Evolutionary conservation across 2,888 invertebrate genomes (phyloP), one percentile per base, ranked within the genome.

Genomic region (Leptinotarsa tumamoca): DNA sequence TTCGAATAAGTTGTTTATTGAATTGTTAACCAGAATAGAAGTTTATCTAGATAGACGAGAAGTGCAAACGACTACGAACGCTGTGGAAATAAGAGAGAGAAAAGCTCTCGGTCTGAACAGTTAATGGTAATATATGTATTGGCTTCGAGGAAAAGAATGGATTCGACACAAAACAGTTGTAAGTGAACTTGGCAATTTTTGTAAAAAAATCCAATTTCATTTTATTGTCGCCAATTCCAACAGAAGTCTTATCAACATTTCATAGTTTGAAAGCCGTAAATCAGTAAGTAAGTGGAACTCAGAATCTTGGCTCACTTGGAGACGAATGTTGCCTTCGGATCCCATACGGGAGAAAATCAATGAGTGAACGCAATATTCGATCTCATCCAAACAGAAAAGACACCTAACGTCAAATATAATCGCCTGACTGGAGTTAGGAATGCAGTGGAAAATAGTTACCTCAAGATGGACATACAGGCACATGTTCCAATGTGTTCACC

Each of bases 171-270:
- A 78, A 79, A 76, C 75, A 73, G 72, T 63, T 72, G 75, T 77
- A 75, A 80, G 77, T 74, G 80, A 75, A 80, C 78, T 77, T 76
- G 77, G 77, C 80, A 73, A 78, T 80, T 78, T 78, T 78, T 73
- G 71, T 75, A 85, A 87, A 87, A 87, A 87, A 88, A 88, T 85
- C 84, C 87, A 87, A 87, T 87, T 87, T 83, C 87, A 80, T 87
- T 88, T 88, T 87, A 88, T 87, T 85, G 85, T 83, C 84, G 81
- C 81, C 85, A 84, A 89, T 90, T 89, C 87, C 86, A 74, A 87
- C 86, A 84, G 87, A 87, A 82, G 85, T 84, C 81, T 90, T 89
- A 84, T 91, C 90, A 87, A 86, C 87, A 83, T 90, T 89, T 83
- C 88, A 88, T 83, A 87, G 88, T 87, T 86, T 83, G 81, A 83